Evolutionary conservation across 2,888 invertebrate genomes (phyloP).

Genomic region (Asteroscopus sphinx): DNA sequence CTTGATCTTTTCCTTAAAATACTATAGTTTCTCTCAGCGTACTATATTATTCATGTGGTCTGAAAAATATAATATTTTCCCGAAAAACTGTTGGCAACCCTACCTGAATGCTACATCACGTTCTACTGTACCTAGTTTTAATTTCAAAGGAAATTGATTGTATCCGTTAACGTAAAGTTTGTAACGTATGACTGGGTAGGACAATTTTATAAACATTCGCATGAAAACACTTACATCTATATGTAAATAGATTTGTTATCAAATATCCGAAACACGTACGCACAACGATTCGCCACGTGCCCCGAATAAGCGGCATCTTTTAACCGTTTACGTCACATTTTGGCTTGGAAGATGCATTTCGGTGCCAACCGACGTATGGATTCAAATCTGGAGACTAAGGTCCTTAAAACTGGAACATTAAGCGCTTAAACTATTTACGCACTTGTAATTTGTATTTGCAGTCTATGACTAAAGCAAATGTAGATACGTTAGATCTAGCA

Average conservation of each 20-base stretch:
- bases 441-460: conserved; percentile 30
- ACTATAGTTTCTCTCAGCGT: too few species aligned
- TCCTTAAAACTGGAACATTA: conserved; percentile 65
- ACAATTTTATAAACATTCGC: conserved; percentile 34
- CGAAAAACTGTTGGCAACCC: too few species aligned
- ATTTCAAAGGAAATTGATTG: neutral
- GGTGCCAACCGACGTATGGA: conserved; percentile 71
- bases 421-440: conserved; percentile 22
- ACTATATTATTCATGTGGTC: too few species aligned
- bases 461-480: conserved; percentile 35
- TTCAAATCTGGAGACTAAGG: conserved; percentile 61
- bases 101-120: too few species aligned
- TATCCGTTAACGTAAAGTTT: conserved; percentile 1
- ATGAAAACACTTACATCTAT: conserved; percentile 51
- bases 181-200: conserved; percentile 13
- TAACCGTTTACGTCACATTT: conserved; percentile 78
- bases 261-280: conserved; percentile 65
- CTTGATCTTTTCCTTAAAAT: too few species aligned
- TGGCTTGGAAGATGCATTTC: conserved; percentile 74
- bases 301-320: conserved; percentile 68
- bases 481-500: conserved; percentile 43
- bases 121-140: neutral
- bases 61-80: too few species aligned
- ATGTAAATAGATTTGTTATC: conserved; percentile 58
- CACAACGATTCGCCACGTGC: conserved; percentile 71